Evolutionary conservation across 2,888 invertebrate genomes (phyloP).

Genomic region (Diplolepis rosae): DNA sequence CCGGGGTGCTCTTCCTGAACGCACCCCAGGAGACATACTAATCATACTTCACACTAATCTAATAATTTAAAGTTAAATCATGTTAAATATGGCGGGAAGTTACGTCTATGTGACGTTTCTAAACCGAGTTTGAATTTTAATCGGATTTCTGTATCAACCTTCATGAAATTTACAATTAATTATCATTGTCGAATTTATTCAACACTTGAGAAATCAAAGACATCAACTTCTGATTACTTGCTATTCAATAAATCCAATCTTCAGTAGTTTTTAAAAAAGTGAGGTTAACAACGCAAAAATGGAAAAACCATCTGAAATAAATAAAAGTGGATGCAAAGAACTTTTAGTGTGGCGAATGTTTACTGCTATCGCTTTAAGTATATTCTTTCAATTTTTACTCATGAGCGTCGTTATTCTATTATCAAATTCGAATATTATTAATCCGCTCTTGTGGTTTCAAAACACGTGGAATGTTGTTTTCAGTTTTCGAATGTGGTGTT

Average conservation of each 20-base stretch:
- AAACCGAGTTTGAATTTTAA: neutral
- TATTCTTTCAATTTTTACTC: constrained; percentile 71
- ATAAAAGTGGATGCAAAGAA: constrained; percentile 74
- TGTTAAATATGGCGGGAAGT: constrained; percentile 2
- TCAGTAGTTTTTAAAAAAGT: neutral
- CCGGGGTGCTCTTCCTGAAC: too few species aligned
- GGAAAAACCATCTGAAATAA: constrained; percentile 16
- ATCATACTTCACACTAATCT: too few species aligned
- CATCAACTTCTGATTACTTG: neutral
- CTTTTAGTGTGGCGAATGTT: constrained; percentile 77
- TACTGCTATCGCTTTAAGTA: constrained; percentile 78
- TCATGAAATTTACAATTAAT: neutral
- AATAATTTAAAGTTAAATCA: too few species aligned
- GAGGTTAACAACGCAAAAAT: constrained; percentile 21
- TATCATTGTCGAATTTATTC: neutral
- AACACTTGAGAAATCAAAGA: neutral
- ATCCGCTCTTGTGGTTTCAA: constrained; percentile 80
- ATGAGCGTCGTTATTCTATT: constrained; percentile 65
- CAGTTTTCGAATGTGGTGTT: constrained; percentile 80
- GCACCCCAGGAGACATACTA: too few species aligned
- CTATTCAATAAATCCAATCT: neutral
- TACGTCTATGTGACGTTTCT: neutral
- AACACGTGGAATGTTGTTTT: constrained; percentile 78
- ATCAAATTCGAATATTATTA: constrained; percentile 79
- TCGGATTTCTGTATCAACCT: neutral